Evolutionary conservation across 2,113 vertebrate genomes (phyloP).

Genomic region (Eulacestoma nigropectus): DNA sequence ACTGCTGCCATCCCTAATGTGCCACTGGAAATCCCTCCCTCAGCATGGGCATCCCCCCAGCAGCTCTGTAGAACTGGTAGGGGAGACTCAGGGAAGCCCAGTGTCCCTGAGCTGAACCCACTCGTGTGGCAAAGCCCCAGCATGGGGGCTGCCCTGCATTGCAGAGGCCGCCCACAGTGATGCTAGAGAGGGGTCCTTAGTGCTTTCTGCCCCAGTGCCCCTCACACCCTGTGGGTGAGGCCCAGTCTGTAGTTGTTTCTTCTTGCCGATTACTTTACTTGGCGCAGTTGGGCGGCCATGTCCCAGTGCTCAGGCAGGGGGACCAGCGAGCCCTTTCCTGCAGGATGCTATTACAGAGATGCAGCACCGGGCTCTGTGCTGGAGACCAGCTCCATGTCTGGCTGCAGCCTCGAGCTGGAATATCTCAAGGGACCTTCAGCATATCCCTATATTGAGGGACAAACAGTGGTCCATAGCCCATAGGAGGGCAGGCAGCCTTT

Average conservation of each 20-base stretch:
- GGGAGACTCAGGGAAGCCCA: not conserved
- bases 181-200: not conserved
- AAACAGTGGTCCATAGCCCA: fast-evolving
- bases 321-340: not conserved
- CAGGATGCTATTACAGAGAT: not conserved
- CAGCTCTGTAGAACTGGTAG: not conserved
- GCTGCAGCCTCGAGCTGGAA: not conserved
- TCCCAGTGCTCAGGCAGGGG: not conserved
- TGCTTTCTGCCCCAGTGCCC: not conserved
- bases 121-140: not conserved
- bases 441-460: not conserved
- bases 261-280: not conserved
- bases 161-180: not conserved
- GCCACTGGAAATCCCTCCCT: not conserved
- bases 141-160: not conserved
- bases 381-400: not conserved
- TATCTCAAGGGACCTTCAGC: not conserved
- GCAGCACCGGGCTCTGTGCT: not conserved
- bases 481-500: not conserved
- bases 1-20: not conserved
- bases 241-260: not conserved
- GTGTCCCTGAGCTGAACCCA: fast-evolving
- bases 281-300: fast-evolving
- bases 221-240: not conserved
- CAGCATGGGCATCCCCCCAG: fast-evolving